Evolutionary conservation across 2,113 vertebrate species (phyloP), one percentile per base, ranked within the genome.

Genomic region (Coryphaenoides rupestris): DNA sequence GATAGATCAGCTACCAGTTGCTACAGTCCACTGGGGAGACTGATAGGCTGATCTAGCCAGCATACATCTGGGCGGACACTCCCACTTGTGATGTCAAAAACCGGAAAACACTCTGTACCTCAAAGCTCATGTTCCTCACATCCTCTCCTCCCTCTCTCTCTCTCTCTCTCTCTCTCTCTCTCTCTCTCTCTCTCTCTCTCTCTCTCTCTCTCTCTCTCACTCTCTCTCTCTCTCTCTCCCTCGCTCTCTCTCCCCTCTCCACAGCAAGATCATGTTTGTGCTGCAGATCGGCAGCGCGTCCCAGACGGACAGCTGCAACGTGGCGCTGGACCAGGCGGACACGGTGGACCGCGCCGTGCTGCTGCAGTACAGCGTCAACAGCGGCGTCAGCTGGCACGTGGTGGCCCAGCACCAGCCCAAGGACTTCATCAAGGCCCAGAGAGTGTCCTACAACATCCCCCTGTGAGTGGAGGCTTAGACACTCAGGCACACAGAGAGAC

Each of bases 201-300:
- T n/a, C n/a, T n/a, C n/a, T n/a, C n/a, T n/a, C n/a, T n/a, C n/a
- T n/a, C n/a, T n/a, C n/a, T n/a, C n/a, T n/a, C n/a, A n/a, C n/a
- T n/a, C n/a, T n/a, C n/a, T 21, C 14, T 23, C 1, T 52, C 21
- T 56, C 1, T 55, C 47, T 66, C 60, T 70, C 21, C 40, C 21
- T n/a, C 60, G 19, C 59, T 17, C 28, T 52, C 52, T 59, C 63
- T 26, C 54, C 33, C 54, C 13, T 19, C 52, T 15, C 81, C 79
- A 26, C 90, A 99, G 97, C 88, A 99, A 98, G 92, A 98, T 99
- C 89, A 98, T 99, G 95, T 99, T 99, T 88, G 96, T 99, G 87
- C 91, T 99, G 86, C 97, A 98, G 93, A 98, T 99, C 21, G 97
- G 97, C 87, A 99, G 97, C 45, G 76, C 90, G 17, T 86, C 95